Evolutionary conservation across 2,888 invertebrate genomes (phyloP), one percentile per base, ranked within the genome.

Genomic region (Ceramica pisi): DNA sequence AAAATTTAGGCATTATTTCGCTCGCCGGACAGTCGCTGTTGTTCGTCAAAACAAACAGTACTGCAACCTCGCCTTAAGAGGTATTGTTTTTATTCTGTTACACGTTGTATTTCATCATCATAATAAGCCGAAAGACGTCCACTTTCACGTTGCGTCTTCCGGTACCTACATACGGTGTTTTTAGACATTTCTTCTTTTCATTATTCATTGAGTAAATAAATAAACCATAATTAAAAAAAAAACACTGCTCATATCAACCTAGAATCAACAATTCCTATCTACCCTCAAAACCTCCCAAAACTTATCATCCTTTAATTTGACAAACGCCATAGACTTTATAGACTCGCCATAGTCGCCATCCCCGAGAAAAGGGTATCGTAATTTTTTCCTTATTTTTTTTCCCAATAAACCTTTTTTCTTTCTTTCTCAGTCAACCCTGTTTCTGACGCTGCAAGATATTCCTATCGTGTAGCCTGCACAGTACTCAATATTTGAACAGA

Each of bases 401-500:
- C 0, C 6, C 3, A 16, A 57, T 10, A 60, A 21, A 67, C 44
- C 55, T 73, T 59, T 71, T 73, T 59, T 71, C 64, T 63, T 57
- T 14, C 38, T 21, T 57, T 38, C 0, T 21, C 19, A 60, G 62
- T 23, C 85, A 85, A 67, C 80, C 86, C 65, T 71, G 65, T 9
- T 16, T 3, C 85, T 84, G 75, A 62, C 63, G 7, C 21, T 66
- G 67, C 77, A 79, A 72, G 72, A 67, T 85, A 76, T 81, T 74
- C 77, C 41, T 46, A 41, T 50, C 71, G 67, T 67, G 86, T 77
- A 75, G 67, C 80, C 65, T 80, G 80, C 84, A 77, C 75, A 66
- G 82, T 84, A 94, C 92, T 95, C 95, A 95, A 95, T 95, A 95
- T 95, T 95, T 94, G 95, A 95, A 90, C 95, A 95, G 94, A 94